Conservation (phyloP, 2,113 vertebrate species). For the Chaetodon auriga region DNA sequence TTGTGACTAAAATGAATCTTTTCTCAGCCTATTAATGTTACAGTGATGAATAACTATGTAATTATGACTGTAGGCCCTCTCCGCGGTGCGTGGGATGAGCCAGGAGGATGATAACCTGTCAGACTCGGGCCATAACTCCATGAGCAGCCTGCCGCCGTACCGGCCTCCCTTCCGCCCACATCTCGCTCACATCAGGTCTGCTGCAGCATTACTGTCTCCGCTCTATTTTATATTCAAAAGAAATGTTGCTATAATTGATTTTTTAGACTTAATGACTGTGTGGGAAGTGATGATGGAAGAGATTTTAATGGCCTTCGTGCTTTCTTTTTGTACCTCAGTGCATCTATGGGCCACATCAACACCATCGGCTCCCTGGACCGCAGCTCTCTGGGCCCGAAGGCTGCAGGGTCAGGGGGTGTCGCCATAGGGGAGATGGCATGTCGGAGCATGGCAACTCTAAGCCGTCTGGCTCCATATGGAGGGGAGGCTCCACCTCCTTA, state of each 20-base stretch:
- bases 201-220: conserved; percentile 2
- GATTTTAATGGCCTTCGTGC: neutral
- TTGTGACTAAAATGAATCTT: conserved; percentile 11
- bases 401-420: conserved; percentile 71
- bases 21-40: conserved; percentile 6
- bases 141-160: conserved; percentile 92
- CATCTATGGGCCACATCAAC: conserved; percentile 96
- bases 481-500: conserved; percentile 91
- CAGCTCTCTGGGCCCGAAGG: conserved; percentile 79
- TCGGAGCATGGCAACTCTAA: conserved; percentile 90
- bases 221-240: conserved; percentile 28
- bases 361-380: conserved; percentile 94
- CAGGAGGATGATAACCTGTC: conserved; percentile 90
- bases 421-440: conserved; percentile 83
- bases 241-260: conserved; percentile 1
- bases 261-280: conserved; percentile 28
- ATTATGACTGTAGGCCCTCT: conserved; percentile 63
- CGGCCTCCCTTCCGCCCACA: conserved; percentile 89
- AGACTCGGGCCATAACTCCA: conserved; percentile 92
- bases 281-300: conserved; percentile 33
- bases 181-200: conserved; percentile 88
- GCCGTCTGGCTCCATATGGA: conserved; percentile 85
- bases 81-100: conserved; percentile 81
- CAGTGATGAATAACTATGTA: conserved; percentile 29
- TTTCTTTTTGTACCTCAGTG: conserved; percentile 69